phyloP scores from a whole-genome alignment of 2,888 invertebrate genomes.

The Catocala sponsa region DNA sequence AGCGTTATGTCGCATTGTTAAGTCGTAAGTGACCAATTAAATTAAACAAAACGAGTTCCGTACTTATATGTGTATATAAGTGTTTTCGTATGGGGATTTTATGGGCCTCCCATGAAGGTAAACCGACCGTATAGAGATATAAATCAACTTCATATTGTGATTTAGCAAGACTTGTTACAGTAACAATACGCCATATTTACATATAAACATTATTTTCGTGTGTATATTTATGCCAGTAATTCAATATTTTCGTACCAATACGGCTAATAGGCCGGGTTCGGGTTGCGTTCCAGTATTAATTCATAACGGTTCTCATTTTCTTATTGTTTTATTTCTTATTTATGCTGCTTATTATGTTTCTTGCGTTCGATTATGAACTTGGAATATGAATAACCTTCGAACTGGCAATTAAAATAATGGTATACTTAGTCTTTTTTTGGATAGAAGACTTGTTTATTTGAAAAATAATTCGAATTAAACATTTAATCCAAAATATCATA shows the following conservation, averaged over 20 bases:
- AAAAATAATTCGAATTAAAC: no score
- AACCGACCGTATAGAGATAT: conserved; percentile 85
- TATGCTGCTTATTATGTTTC: conserved; percentile 49
- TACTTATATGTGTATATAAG: conserved; percentile 34
- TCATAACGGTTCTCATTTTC: conserved; percentile 52
- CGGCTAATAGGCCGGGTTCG: conserved; percentile 59
- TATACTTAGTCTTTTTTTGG: no score
- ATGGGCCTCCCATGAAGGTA: conserved; percentile 84
- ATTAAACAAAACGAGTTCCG: conserved; percentile 41
- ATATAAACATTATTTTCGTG: conserved; percentile 84
- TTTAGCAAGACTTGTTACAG: conserved; percentile 90
- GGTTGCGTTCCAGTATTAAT: conserved; percentile 47
- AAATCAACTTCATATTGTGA: conserved; percentile 88
- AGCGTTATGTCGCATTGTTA: conserved; percentile 52
- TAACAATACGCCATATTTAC: conserved; percentile 89
- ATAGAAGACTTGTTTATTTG: no score
- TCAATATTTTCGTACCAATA: conserved; percentile 56
- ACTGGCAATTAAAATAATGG: no score
- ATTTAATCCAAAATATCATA: no score
- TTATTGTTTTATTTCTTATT: conserved; percentile 44
- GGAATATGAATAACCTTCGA: not conserved
- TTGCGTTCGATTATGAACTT: conserved; percentile 31
- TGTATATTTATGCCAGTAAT: conserved; percentile 76
- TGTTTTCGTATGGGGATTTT: conserved; percentile 67
- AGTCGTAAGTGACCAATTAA: conserved; percentile 62